phyloP scores from a whole-genome alignment of 2,113 vertebrate species.

The Zeus faber region DNA sequence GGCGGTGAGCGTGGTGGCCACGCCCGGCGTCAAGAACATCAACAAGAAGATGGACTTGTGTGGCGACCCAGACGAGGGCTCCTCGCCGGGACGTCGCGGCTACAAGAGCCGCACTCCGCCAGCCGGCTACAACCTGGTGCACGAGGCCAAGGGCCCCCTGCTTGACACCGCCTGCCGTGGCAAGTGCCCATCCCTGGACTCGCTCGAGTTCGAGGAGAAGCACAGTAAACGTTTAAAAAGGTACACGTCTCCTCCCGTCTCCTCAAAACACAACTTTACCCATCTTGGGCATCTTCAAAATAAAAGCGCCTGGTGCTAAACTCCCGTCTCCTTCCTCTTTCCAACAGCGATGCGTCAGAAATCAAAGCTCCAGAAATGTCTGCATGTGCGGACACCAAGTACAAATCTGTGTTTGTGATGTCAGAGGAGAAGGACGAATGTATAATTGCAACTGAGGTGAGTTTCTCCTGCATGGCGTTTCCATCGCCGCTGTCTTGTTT shows the following conservation, averaged over 20 bases:
- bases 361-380: slow-evolving; percentile 86
- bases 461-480: too few relatives aligned
- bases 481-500: too few relatives aligned
- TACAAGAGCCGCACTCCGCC: slow-evolving; percentile 83
- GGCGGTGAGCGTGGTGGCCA: slow-evolving; percentile 80
- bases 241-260: slow-evolving; percentile 60
- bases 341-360: slow-evolving; percentile 81
- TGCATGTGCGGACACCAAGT: slow-evolving; percentile 91
- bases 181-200: slow-evolving; percentile 76
- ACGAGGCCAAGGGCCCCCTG: slow-evolving; percentile 81
- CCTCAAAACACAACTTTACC: neutral
- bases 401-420: slow-evolving; percentile 98
- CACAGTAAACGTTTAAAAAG: slow-evolving; percentile 83
- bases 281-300: too few relatives aligned
- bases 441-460: slow-evolving; percentile 97
- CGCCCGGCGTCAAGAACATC: slow-evolving; percentile 92
- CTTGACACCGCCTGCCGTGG: slow-evolving; percentile 78
- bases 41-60: slow-evolving; percentile 95
- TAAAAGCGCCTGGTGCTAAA: slow-evolving; percentile 20
- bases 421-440: slow-evolving; percentile 97
- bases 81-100: slow-evolving; percentile 82
- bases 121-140: slow-evolving; percentile 92
- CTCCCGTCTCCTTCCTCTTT: slow-evolving; percentile 24
- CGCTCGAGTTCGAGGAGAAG: slow-evolving; percentile 75
- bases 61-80: slow-evolving; percentile 83